A percentile compares a stretch with the other conserved stretches of the same genome.
These are phyloP conservation scores for Linnaemya tessellans DNA, from an alignment of 2,888 invertebrate species.

Conservation along the genomic window DNA sequence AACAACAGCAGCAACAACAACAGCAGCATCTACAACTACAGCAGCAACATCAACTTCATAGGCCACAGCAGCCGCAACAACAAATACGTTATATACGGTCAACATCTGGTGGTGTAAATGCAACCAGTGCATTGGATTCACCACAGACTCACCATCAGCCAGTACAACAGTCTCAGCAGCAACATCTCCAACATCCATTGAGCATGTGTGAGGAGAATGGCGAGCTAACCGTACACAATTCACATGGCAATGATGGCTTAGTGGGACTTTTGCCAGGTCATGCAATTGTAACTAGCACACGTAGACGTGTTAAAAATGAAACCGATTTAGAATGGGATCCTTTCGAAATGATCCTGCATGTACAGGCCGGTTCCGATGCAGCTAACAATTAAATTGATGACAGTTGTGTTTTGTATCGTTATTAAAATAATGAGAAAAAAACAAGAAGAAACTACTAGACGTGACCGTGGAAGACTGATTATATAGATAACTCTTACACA, in stretches of 20 bases:
- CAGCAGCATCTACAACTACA: conserved; percentile 62
- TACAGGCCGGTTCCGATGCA: conserved; percentile 78
- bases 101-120: conserved; percentile 58
- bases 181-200: conserved; percentile 72
- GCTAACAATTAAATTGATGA: conserved; percentile 77
- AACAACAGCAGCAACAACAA: conserved; percentile 65
- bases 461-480: conserved; percentile 72
- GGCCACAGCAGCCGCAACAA: conserved; percentile 55
- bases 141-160: conserved; percentile 61
- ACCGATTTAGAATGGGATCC: conserved; percentile 81
- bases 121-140: conserved; percentile 48
- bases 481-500: conserved; percentile 68
- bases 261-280: conserved; percentile 69
- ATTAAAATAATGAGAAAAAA: conserved; percentile 19
- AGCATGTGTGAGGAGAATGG: conserved; percentile 73
- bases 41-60: conserved; percentile 52
- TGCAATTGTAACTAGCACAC: conserved; percentile 69
- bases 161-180: conserved; percentile 48
- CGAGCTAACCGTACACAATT: conserved; percentile 64
- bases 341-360: conserved; percentile 81
- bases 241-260: conserved; percentile 63
- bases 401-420: conserved; percentile 41
- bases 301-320: conserved; percentile 79
- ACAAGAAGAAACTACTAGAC: conserved; percentile 62
- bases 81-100: conserved; percentile 71